Conservation (phyloP, 2,797 vertebrate species). For the Acrocephalus scirpaceus region DNA sequence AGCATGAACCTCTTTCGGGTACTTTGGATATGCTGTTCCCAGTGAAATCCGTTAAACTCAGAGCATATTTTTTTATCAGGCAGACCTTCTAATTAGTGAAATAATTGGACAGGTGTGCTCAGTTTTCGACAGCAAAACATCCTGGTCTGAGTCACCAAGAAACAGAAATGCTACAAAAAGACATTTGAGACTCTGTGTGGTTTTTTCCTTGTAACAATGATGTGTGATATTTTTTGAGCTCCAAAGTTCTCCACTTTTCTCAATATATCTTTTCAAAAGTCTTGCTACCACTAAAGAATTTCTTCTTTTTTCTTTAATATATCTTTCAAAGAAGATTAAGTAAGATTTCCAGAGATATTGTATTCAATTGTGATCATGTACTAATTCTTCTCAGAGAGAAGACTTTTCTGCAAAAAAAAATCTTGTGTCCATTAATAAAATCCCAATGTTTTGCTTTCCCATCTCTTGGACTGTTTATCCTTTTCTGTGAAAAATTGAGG, state of each 20-base stretch:
- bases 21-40: background rate
- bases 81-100: background rate
- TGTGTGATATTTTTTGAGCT: background rate
- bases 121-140: background rate
- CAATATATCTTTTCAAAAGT: background rate
- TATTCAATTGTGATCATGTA: background rate
- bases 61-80: background rate
- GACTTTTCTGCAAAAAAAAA: background rate
- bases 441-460: background rate
- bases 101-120: background rate
- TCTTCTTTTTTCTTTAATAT: background rate
- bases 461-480: background rate
- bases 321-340: background rate
- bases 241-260: background rate
- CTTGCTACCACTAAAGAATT: background rate
- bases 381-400: background rate
- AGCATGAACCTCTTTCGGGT: background rate
- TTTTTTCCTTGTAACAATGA: background rate
- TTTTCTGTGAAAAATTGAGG: background rate
- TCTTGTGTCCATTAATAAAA: background rate
- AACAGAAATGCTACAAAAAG: background rate
- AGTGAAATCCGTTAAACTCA: background rate
- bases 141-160: background rate
- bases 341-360: background rate
- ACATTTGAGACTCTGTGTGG: background rate